Evolutionary conservation across 2,797 vertebrate species (phyloP).

Genomic region (Sebastes kiyomatsui): DNA sequence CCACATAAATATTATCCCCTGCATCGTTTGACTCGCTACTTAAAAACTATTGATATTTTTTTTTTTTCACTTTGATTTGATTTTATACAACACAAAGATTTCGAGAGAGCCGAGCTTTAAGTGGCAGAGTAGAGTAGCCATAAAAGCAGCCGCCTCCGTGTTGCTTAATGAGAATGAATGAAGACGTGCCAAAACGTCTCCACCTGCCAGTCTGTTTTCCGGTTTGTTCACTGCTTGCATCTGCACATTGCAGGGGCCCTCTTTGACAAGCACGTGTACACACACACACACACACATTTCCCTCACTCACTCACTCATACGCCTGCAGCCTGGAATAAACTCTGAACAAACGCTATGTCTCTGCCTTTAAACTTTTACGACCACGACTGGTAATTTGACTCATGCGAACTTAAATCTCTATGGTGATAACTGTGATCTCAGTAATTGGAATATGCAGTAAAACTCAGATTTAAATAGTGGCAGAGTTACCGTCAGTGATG

Average conservation of each 20-base stretch:
- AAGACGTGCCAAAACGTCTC: constrained; percentile 45
- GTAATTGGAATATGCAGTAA: constrained; percentile 69
- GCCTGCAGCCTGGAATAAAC: neutral
- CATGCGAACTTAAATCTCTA: constrained; percentile 41
- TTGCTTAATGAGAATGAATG: constrained; percentile 67
- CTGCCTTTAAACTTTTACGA: constrained; percentile 54
- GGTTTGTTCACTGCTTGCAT: constrained; percentile 46
- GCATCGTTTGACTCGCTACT: constrained; percentile 1
- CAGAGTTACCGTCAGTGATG: constrained; percentile 33
- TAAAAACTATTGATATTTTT: constrained; percentile 18
- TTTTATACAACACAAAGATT: neutral
- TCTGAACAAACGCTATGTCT: constrained; percentile 8
- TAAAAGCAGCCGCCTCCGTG: constrained; percentile 38
- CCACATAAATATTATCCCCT: constrained; percentile 8
- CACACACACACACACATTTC: neutral
- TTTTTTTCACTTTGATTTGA: neutral
- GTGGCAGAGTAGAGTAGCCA: constrained; percentile 32
- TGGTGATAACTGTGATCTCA: constrained; percentile 42
- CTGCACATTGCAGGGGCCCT: constrained; percentile 41
- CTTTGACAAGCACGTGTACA: constrained; percentile 8
- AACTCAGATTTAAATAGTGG: constrained; percentile 59
- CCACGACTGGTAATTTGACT: constrained; percentile 43
- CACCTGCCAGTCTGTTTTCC: constrained; percentile 36
- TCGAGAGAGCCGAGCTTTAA: constrained; percentile 6
- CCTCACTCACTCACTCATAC: neutral